Conservation (phyloP, 1,140 invertebrate species). For the Papilio glaucus region DNA sequence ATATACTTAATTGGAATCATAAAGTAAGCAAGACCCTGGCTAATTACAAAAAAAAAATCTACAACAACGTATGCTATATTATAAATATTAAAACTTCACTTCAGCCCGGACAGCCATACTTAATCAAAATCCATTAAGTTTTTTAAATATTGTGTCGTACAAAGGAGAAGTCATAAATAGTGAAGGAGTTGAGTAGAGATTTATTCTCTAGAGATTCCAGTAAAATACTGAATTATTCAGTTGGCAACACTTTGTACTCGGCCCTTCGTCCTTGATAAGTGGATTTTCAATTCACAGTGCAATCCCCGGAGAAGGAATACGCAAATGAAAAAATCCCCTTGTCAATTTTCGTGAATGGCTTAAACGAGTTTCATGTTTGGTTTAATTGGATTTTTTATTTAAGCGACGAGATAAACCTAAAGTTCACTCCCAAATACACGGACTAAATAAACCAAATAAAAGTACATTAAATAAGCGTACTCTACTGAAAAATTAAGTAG, state of each 20-base stretch:
- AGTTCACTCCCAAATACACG: neutral
- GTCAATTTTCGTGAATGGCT: slow-evolving; percentile 48
- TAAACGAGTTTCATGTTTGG: slow-evolving; percentile 47
- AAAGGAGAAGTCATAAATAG: neutral
- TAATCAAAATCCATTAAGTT: neutral
- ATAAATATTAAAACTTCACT: too few species aligned
- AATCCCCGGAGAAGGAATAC: slow-evolving; percentile 34
- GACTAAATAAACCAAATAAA: too few species aligned
- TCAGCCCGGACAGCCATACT: too few species aligned
- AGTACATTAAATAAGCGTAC: too few species aligned
- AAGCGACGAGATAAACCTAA: neutral
- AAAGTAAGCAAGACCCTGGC: too few species aligned
- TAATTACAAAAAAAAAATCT: too few species aligned
- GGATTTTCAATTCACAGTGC: slow-evolving; percentile 42
- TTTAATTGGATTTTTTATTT: slow-evolving; percentile 44
- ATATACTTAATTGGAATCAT: too few species aligned
- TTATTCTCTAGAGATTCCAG: neutral
- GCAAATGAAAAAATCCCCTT: slow-evolving; percentile 39
- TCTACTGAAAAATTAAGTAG: too few species aligned
- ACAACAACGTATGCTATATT: too few species aligned
- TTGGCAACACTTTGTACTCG: slow-evolving; percentile 49
- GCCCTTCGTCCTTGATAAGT: slow-evolving; percentile 43
- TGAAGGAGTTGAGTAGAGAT: neutral
- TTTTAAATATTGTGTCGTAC: neutral
- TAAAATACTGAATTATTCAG: slow-evolving; percentile 54